Evolutionary conservation across 2,888 invertebrate genomes (phyloP).

Genomic region (Athalia cordata): DNA sequence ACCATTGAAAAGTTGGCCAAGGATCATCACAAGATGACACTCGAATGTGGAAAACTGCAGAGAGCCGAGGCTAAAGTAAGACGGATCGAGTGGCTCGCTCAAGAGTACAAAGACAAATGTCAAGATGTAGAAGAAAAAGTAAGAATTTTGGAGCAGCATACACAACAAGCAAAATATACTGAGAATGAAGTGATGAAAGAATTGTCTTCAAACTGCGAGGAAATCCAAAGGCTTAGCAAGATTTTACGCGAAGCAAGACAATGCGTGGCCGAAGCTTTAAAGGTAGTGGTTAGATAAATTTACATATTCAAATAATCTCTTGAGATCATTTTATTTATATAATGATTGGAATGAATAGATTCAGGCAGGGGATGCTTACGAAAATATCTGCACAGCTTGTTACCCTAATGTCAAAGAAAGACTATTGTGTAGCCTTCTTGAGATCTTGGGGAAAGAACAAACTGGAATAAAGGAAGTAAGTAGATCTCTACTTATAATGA

Average conservation of each 20-base stretch:
- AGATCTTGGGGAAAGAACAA: constrained; percentile 58
- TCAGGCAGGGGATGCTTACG: constrained; percentile 53
- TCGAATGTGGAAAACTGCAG: constrained; percentile 66
- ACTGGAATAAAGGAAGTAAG: constrained; percentile 9
- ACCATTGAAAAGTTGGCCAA: constrained; percentile 79
- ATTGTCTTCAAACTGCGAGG: constrained; percentile 74
- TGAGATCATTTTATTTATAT: not conserved
- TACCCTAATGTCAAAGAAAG: constrained; percentile 60
- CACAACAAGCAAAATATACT: constrained; percentile 75
- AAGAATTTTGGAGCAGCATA: constrained; percentile 75
- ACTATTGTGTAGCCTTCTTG: constrained; percentile 63
- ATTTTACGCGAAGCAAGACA: constrained; percentile 77
- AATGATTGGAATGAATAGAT: constrained; percentile 50
- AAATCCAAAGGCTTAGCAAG: constrained; percentile 76
- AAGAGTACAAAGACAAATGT: constrained; percentile 67
- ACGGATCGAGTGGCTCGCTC: constrained; percentile 73
- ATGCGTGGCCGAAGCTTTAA: constrained; percentile 60
- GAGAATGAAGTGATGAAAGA: constrained; percentile 72
- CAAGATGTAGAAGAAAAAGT: constrained; percentile 58
- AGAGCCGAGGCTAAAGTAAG: constrained; percentile 70
- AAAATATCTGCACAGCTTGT: constrained; percentile 58
- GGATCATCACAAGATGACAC: constrained; percentile 76
- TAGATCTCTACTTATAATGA: constrained; percentile 18
- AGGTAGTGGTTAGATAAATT: constrained; percentile 53
- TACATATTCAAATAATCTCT: not conserved